A percentile compares a stretch with the other conserved stretches of the same genome.
Evolutionary conservation across 2,797 vertebrate genomes (phyloP).

Genomic region (Trematomus bernacchii): DNA sequence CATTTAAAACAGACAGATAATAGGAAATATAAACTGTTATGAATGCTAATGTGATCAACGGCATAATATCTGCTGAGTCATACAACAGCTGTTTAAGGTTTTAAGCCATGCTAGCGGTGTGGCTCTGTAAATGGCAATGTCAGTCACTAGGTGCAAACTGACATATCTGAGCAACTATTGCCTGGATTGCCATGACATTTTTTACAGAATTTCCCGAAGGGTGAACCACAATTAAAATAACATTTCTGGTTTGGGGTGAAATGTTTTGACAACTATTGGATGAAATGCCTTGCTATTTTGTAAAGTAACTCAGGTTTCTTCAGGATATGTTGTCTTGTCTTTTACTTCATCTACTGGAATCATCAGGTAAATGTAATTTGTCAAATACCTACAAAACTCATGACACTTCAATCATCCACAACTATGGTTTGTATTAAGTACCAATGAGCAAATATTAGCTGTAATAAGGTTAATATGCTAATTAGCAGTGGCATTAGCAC

Average conservation of each 20-base stretch:
- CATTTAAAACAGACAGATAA: slow-evolving; percentile 46
- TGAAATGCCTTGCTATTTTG: neutral
- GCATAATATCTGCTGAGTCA: slow-evolving; percentile 15
- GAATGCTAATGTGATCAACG: slow-evolving; percentile 38
- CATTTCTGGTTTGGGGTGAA: neutral
- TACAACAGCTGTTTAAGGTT: slow-evolving; percentile 7
- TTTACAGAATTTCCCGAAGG: neutral
- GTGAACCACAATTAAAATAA: neutral
- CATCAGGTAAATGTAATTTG: neutral
- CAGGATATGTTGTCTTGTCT: neutral
- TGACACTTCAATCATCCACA: no score
- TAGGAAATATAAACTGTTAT: slow-evolving; percentile 21
- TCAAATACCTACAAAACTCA: neutral
- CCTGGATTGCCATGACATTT: neutral
- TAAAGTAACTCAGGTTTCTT: neutral
- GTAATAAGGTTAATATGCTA: neutral
- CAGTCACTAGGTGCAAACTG: neutral
- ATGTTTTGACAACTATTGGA: neutral
- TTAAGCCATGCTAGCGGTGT: slow-evolving; percentile 2
- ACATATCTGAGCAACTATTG: neutral
- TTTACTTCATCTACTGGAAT: neutral
- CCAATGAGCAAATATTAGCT: neutral
- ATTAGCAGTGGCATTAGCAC: neutral
- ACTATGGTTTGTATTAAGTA: no score
- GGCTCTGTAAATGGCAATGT: neutral